Conservation (phyloP, 2,113 vertebrate species). For the Charina bottae region DNA sequence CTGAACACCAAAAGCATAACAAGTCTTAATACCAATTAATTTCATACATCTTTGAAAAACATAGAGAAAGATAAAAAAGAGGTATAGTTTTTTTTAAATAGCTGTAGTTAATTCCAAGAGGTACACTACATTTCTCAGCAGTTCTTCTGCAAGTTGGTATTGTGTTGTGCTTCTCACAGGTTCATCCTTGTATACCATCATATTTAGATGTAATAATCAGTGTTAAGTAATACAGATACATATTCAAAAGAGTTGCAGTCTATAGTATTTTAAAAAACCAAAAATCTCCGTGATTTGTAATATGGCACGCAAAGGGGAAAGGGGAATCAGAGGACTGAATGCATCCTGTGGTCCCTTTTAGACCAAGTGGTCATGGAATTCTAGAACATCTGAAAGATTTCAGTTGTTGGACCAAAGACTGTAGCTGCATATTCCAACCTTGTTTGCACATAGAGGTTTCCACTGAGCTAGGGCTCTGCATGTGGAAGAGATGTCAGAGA, state of each 20-base stretch:
- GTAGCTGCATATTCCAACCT: background rate
- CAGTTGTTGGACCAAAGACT: background rate
- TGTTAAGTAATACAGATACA: background rate
- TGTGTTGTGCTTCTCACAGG: background rate
- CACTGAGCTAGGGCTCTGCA: background rate
- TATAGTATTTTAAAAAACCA: background rate
- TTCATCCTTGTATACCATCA: background rate
- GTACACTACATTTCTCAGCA: background rate
- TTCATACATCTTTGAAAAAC: background rate
- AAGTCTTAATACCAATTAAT: background rate
- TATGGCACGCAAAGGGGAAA: background rate
- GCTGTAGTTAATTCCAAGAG: background rate
- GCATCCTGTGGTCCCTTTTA: background rate
- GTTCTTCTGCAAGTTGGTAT: background rate
- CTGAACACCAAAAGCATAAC: background rate
- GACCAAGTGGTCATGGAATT: background rate
- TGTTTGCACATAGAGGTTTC: background rate
- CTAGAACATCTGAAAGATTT: background rate
- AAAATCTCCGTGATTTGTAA: background rate
- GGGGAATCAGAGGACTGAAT: background rate
- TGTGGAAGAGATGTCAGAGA: background rate
- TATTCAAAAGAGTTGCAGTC: background rate
- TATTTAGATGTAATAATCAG: background rate
- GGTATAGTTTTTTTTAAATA: background rate
- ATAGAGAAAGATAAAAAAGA: background rate